Evolutionary conservation across 2,797 vertebrate genomes (phyloP).

Genomic region (Sternotherus odoratus): DNA sequence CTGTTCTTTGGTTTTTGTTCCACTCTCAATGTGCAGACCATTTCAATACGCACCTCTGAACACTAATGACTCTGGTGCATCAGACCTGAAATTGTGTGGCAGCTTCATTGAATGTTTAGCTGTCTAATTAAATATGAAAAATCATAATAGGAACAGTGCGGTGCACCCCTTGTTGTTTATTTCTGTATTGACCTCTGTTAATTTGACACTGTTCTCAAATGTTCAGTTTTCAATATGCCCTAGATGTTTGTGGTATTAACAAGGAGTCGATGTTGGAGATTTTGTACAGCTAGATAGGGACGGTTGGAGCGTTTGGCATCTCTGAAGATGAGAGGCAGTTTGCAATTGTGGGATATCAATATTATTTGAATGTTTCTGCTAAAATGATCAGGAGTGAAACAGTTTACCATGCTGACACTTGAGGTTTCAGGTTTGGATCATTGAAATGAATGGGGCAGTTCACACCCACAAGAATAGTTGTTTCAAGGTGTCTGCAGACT

Average conservation of each 20-base stretch:
- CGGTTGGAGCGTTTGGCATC: background rate
- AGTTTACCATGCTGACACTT: background rate
- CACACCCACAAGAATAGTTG: background rate
- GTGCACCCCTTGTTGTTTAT: background rate
- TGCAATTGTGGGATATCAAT: background rate
- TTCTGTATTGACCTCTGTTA: background rate
- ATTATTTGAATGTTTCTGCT: background rate
- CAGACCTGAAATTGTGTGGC: background rate
- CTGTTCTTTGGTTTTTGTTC: background rate
- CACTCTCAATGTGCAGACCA: accelerated
- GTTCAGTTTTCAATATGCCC: background rate
- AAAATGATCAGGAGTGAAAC: background rate
- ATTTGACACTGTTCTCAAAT: background rate
- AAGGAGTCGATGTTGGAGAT: background rate
- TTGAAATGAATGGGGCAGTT: background rate
- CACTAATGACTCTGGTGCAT: background rate
- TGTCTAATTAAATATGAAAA: accelerated
- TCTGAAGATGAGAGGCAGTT: background rate
- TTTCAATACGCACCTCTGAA: accelerated
- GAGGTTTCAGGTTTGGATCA: background rate
- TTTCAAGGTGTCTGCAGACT: background rate
- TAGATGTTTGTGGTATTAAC: background rate
- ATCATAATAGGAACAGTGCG: accelerated
- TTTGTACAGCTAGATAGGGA: background rate
- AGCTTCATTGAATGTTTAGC: accelerated